Evolutionary conservation across 2,797 vertebrate genomes (phyloP).

Genomic region (Heteromormyrus szaboi): DNA sequence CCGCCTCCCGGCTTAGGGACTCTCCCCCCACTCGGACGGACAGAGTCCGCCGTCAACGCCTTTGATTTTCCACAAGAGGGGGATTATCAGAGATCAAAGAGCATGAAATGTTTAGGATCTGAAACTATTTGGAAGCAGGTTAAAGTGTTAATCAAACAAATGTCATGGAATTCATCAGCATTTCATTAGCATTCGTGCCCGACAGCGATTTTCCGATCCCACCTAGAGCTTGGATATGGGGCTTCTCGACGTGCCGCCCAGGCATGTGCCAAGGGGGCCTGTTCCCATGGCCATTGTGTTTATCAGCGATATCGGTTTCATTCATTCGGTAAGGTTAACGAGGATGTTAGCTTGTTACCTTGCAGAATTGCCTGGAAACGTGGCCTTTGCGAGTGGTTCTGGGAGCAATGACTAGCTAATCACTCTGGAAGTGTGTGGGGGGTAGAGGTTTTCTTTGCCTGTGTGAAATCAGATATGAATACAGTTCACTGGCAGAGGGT

Average conservation of each 20-base stretch:
- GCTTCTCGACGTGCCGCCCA: background rate
- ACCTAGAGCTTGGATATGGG: background rate
- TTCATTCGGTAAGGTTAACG: background rate
- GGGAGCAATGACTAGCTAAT: background rate
- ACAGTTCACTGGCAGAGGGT: background rate
- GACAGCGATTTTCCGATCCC: background rate
- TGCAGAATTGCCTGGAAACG: background rate
- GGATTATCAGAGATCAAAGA: slow-evolving; percentile 11
- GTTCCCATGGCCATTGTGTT: background rate
- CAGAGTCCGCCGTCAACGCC: background rate
- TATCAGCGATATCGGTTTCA: background rate
- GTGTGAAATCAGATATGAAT: background rate
- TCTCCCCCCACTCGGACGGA: background rate
- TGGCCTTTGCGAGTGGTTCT: background rate
- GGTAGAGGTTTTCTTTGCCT: background rate
- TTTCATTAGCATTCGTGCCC: slow-evolving; percentile 45
- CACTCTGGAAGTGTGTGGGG: too few relatives aligned
- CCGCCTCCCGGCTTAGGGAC: background rate
- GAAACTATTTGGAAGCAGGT: slow-evolving; percentile 38
- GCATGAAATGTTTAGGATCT: slow-evolving; percentile 9
- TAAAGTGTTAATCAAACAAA: slow-evolving; percentile 64
- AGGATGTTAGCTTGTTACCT: background rate
- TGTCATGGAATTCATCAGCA: slow-evolving; percentile 64
- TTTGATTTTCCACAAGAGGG: background rate
- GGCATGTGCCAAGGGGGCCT: background rate